A percentile compares a stretch with the other conserved stretches of the same genome.
These are phyloP conservation scores for Notolepis coatsorum DNA, from an alignment of 2,797 vertebrate genomes.

Conservation along the genomic window DNA sequence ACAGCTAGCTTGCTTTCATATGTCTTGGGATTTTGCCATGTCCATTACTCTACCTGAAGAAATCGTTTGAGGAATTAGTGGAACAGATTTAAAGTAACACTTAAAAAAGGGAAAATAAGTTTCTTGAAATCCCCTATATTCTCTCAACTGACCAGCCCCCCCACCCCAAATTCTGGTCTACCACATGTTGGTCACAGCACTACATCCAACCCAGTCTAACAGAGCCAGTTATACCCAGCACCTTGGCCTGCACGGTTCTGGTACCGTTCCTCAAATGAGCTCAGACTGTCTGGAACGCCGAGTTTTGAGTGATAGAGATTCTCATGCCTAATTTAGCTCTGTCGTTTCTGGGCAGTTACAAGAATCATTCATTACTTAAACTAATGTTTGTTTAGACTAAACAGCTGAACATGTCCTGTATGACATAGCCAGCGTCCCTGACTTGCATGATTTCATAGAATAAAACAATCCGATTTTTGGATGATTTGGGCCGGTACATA, in stretches of 20 bases:
- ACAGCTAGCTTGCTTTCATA: background rate
- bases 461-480: background rate
- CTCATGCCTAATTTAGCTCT: slow-evolving; percentile 50
- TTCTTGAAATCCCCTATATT: background rate
- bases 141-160: background rate
- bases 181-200: slow-evolving; percentile 14
- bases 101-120: background rate
- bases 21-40: background rate
- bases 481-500: background rate
- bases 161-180: background rate
- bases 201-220: slow-evolving; percentile 17
- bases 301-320: slow-evolving; percentile 48
- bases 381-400: slow-evolving; percentile 62
- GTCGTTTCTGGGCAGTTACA: slow-evolving; percentile 50
- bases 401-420: slow-evolving; percentile 6
- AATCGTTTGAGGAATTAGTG: background rate
- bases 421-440: background rate
- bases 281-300: slow-evolving; percentile 50
- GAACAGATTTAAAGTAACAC: background rate
- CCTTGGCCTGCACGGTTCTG: slow-evolving; percentile 31
- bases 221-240: slow-evolving; percentile 16
- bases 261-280: slow-evolving; percentile 55
- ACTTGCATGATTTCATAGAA: background rate
- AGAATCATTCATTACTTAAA: slow-evolving; percentile 40
- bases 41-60: background rate